phyloP scores from a whole-genome alignment of 2,113 vertebrate genomes.

The Gracilinanus agilis region DNA sequence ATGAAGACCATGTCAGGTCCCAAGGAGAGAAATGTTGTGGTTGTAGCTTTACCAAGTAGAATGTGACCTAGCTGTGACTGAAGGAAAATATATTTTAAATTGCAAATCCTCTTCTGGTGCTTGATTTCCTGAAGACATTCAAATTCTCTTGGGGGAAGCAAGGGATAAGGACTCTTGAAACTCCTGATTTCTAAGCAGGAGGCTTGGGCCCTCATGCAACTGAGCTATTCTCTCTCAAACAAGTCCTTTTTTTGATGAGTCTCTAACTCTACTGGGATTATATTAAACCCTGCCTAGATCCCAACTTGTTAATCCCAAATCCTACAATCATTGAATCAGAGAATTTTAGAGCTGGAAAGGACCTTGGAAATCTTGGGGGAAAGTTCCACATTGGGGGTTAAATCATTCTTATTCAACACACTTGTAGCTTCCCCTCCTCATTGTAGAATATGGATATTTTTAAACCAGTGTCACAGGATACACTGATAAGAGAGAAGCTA shows the following conservation, averaged over 20 bases:
- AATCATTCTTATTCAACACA: background rate
- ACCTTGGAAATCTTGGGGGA: background rate
- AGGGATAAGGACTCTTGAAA: background rate
- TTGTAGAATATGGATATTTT: background rate
- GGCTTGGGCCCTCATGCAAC: background rate
- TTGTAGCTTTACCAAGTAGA: background rate
- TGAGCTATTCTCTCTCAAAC: background rate
- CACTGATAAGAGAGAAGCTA: background rate
- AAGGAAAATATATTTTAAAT: background rate
- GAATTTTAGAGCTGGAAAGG: background rate
- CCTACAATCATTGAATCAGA: background rate
- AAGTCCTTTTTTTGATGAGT: background rate
- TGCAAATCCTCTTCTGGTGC: background rate
- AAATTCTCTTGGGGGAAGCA: background rate
- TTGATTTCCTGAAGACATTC: background rate
- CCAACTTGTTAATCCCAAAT: background rate
- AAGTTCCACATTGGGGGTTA: background rate
- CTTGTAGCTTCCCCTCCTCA: background rate
- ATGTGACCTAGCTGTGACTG: background rate
- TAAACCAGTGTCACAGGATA: background rate
- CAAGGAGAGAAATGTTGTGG: background rate
- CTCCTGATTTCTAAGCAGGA: background rate
- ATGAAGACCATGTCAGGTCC: slow-evolving; percentile 35
- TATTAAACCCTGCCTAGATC: background rate
- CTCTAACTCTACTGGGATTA: background rate